Evolutionary conservation across 1,140 invertebrate species (phyloP), one percentile per base, ranked within the genome.

Genomic region (Mizuhopecten yessoensis): DNA sequence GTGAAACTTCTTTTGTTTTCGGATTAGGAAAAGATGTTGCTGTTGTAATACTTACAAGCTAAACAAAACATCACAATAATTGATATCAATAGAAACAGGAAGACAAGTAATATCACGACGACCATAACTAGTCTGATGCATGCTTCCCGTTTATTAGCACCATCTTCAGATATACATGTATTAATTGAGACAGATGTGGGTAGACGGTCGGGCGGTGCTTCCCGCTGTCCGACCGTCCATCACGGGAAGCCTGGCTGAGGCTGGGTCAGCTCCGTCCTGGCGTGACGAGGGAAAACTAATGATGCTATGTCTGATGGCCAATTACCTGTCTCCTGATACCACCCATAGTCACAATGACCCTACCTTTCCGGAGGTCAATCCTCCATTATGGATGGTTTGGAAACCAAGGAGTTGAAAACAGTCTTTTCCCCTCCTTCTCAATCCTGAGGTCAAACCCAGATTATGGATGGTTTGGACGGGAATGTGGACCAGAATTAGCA

Each of bases 401-500:
- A 75, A n/a, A 75, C 23, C 23, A 23, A 7, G n/a, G 2, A 75
- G 57, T 75, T 11, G 57, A 75, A 75, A 75, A 75, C 57, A 75
- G 57, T 29, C 57, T 75, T 75, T 75, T 75, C 29, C 5, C 57
- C 11, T n/a, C n/a, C n/a, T 29, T 29, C n/a, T 1, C n/a, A 5
- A 17, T 75, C 29, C 57, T 29, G 23, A 75, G 57, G 57, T 75
- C 57, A 75, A 75, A 75, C n/a, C 57, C 11, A n/a, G 57, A 75
- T 75, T 75, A 75, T 75, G 57, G 57, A 75, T 75, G 57, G 11
- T 29, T 75, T n/a, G 57, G 57, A 75, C 57, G 23, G n/a, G 57
- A 75, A 75, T 75, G 23, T 75, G 57, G 57, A 75, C 57, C 57
- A 75, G 57, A 75, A 75, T 75, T 75, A 75, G 57, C 57, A 75